Base-by-base conservation (phyloP, 2,113 vertebrate species). In the Semnornis frantzii region DNA sequence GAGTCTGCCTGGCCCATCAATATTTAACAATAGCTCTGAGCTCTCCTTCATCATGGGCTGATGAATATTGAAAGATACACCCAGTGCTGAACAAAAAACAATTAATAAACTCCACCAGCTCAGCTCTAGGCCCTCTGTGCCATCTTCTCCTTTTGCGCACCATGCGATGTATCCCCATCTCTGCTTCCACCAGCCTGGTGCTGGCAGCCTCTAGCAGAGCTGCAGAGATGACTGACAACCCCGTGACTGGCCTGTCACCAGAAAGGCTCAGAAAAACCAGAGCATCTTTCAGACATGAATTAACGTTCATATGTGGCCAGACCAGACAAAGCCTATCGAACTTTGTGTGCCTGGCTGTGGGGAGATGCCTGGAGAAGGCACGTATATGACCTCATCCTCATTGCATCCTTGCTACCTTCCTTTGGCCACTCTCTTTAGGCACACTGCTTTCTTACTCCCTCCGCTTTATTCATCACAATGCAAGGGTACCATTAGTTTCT, bases 41-140 rank as follows among this genome's bases (percentile, higher is more conserved):
- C 79, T 80, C 83, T 96, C 69, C 94, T 96, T 92, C 89, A 94
- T 97, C 92, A 89, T 0, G 12, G 83, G 48, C 89, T 94, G 94
- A 94, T 96, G 92, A 94, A 96, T 96, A 96, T 93, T 97, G 97
- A 96, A 96, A 95, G 95, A 92, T 93, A 91, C 66, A 94, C 93
- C 94, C 95, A 91, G 87, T 95, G 55, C 83, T 48, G 93, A 95
- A 92, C 81, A 96, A 95, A 94, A 94, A 95, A 77, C 95, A 92
- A 92, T 95, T 95, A 96, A 96, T 96, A 96, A 96, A 76, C 79
- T 90, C 50, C 34, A 24, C 71, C 46, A 75, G 42, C 63, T 82
- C 52, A 62, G 83, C 93, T 63, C 2, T 3, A 87, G 87, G 85
- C 58, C 50, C 44, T 91, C n/a, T 1, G 4, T 94, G 82, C 87